These are phyloP conservation scores for Dione juno DNA, from an alignment of 2,888 invertebrate genomes.

Conservation along the genomic window DNA sequence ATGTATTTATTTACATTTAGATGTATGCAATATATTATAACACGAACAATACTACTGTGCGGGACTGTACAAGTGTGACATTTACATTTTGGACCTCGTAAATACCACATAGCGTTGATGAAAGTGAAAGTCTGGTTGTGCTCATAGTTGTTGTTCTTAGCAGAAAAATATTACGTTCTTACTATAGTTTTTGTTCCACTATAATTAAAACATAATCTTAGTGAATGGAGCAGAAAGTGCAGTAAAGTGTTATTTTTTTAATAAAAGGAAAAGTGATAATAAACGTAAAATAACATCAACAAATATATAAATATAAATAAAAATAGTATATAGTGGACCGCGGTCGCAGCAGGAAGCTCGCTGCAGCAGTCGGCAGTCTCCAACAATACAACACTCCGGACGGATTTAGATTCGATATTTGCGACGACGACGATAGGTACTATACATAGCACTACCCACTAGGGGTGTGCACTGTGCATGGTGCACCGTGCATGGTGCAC, in stretches of 20 bases:
- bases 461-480: constrained; percentile 44
- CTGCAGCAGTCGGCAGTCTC: background rate
- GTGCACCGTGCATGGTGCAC: too few relatives aligned
- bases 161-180: too few relatives aligned
- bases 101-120: background rate
- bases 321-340: too few relatives aligned
- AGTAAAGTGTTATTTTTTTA: too few relatives aligned
- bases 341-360: background rate
- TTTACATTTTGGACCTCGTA: background rate
- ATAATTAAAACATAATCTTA: too few relatives aligned
- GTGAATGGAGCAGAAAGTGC: too few relatives aligned
- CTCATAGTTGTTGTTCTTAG: too few relatives aligned
- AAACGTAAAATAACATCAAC: too few relatives aligned
- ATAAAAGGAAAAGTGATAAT: too few relatives aligned
- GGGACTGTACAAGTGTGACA: background rate
- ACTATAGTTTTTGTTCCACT: too few relatives aligned
- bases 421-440: constrained; percentile 51
- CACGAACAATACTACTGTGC: background rate
- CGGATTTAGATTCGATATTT: constrained; percentile 75
- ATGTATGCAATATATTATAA: background rate
- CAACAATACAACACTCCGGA: constrained; percentile 75
- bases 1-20: background rate
- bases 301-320: too few relatives aligned
- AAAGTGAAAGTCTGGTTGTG: background rate
- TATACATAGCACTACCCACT: constrained; percentile 51